Percentiles rank a stretch among this genome's conserved stretches.
phyloP scores from a whole-genome alignment of 2,113 vertebrate genomes.

The Acrocephalus kingi region DNA sequence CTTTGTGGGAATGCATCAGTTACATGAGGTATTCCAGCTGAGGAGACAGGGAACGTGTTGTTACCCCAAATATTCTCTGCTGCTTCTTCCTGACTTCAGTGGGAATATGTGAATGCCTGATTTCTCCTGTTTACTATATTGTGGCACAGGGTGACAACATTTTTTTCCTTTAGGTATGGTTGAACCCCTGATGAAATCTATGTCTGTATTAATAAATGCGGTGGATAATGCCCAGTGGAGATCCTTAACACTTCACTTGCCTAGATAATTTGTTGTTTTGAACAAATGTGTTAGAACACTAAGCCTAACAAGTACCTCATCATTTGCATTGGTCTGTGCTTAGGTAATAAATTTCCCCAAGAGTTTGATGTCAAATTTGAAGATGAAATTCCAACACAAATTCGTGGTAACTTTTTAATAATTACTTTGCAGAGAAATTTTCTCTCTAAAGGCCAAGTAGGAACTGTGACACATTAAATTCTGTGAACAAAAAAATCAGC shows the following conservation, averaged over 20 bases:
- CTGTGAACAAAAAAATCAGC: too few species aligned
- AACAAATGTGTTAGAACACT: background rate
- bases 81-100: background rate
- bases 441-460: background rate
- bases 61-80: background rate
- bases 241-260: background rate
- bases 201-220: background rate
- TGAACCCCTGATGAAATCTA: background rate
- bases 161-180: background rate
- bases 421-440: background rate
- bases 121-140: background rate
- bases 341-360: background rate
- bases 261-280: background rate
- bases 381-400: background rate
- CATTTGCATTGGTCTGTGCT: background rate
- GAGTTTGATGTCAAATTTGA: background rate
- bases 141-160: background rate
- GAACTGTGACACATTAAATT: fast-evolving
- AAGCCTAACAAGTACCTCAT: background rate
- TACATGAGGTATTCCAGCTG: background rate
- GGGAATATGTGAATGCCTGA: background rate
- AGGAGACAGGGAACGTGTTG: fast-evolving
- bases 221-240: background rate
- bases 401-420: background rate
- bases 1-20: background rate